Base-by-base conservation (phyloP, 2,113 vertebrate species). In the Prietella phreatophila region DNA sequence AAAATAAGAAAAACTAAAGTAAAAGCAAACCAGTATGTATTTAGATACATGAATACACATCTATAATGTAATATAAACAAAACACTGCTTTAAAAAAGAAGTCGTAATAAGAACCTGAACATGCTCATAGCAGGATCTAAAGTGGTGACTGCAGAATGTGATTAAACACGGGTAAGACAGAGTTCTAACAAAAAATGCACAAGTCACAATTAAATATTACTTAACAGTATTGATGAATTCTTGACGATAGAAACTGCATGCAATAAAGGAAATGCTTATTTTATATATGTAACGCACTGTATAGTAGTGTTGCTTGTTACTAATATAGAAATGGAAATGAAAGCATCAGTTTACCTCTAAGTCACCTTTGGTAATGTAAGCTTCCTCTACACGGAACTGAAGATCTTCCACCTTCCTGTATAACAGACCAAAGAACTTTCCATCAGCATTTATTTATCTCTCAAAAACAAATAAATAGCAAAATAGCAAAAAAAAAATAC, bases 311-410 rank as follows among this genome's bases (percentile, higher is more conserved):
- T 63, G 27, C 33, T 27, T 67, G n/a, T 36, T 80, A n/a, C 22
- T 86, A 25, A 3, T 47, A 13, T 30, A 36, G 53, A 82, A 89
- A 82, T 30, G 8, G n/a, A 63, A 42, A 22, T 27, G 5, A 75
- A 27, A 39, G 53, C 53, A 67, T 89, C 30, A 39, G 82, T 91
- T 97, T 99, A 99, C 99, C 99, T 99, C 99, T 82, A 99, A 95
- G 87, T 99, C 99, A 88, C 99, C 98, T 97, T 99, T 99, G 93
- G 98, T 99, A 91, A 99, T 99, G 60, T 97, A 99, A 90, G 98
- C 98, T 95, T 99, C 98, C 84, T 99, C 99, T 58, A 99, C 97
- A n/a, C 97, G 96, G 93, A 99, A 99, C 92, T 99, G 98, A 93
- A 99, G 98, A 90, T 99, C 99, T 92, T 99, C 99, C 90, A 99